Base-by-base conservation (phyloP, 2,797 vertebrate species). In the Philypnodon macrostomus region DNA sequence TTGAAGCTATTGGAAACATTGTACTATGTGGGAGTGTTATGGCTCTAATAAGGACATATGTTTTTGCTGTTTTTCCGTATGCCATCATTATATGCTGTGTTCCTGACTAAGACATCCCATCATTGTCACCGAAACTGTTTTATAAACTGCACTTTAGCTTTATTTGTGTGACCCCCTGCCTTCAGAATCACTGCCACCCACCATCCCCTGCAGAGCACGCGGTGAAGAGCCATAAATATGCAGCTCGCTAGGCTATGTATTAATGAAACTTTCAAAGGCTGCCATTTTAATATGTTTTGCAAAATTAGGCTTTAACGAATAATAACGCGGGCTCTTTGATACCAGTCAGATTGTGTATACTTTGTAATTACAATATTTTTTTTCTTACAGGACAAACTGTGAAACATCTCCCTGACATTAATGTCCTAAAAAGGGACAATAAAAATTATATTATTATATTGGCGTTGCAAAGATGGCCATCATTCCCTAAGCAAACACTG, bases 191-290 rank as follows among this genome's bases (percentile, higher is more conserved):
- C 59, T 57, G 36, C 14, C 38, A 14, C 44, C 40, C 37, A 40
- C 42, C 39, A 59, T 27, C 48, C 44, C 75, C 75, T 10, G 37
- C 61, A 46, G 77, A 56, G 73, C 52, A 44, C 34, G 52, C n/a
- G n/a, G n/a, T n/a, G n/a, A n/a, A n/a, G n/a, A n/a, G n/a, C 62
- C 61, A 36, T 57, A 69, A 75, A 74, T 51, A 67, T 56, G 21
- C 40, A 66, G 38, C 54, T 63, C 63, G 41, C 39, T n/a, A n/a
- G n/a, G n/a, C n/a, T 14, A 54, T 51, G 21, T 16, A 48, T 27
- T 38, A 24, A 53, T 48, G 27, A 42, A 29, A 12, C 30, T 38
- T 8, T 23, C 14, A 17, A 3, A 52, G 12, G 17, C 36, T 47
- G 58, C 50, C 36, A 4, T 36, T 32, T 31, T 18, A 36, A 33